phyloP scores from a whole-genome alignment of 2,113 vertebrate species.

The Sarotherodon lohbergeri region DNA sequence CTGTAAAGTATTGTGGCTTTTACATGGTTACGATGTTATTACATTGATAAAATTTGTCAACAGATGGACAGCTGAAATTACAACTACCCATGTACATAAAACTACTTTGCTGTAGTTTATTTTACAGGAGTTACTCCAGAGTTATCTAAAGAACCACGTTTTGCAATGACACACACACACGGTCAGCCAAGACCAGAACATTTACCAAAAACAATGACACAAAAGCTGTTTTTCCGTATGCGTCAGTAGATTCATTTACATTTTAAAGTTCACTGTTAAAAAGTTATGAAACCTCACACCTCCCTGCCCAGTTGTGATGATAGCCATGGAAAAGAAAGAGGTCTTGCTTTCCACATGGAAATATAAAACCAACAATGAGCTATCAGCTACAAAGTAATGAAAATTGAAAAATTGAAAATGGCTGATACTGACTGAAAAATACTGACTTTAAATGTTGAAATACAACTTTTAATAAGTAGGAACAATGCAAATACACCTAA shows the following conservation, averaged over 20 bases:
- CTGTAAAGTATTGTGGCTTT: neutral
- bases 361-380: conserved; percentile 3
- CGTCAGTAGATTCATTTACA: conserved; percentile 9
- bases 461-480: neutral
- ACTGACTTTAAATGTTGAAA: neutral
- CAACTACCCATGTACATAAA: neutral
- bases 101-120: neutral
- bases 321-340: neutral
- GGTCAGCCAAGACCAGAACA: neutral
- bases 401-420: neutral
- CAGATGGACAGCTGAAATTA: neutral
- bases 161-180: neutral
- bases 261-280: conserved; percentile 9
- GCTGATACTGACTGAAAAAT: neutral
- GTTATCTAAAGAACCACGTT: neutral
- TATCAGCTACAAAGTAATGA: neutral
- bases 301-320: neutral
- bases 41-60: neutral
- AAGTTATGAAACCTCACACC: conserved; percentile 2
- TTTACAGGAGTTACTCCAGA: neutral
- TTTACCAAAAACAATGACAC: neutral
- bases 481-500: neutral
- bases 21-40: neutral
- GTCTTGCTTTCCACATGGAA: conserved; percentile 16
- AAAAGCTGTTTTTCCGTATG: neutral